These are phyloP conservation scores for Chrysotoxum bicinctum DNA, from an alignment of 2,888 invertebrate genomes.

Conservation along the genomic window DNA sequence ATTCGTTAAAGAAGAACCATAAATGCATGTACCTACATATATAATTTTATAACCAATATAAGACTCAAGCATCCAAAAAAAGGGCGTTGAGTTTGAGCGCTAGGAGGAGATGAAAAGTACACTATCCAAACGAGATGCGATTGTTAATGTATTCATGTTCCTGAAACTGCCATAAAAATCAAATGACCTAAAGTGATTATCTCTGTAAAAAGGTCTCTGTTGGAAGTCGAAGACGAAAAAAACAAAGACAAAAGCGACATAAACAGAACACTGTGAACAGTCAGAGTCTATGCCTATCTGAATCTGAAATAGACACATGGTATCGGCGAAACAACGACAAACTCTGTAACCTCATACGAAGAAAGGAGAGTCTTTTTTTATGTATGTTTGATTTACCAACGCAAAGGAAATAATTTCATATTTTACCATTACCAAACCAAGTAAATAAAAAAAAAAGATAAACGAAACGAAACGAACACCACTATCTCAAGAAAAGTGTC, in stretches of 20 bases:
- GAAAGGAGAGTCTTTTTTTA: conserved; percentile 36
- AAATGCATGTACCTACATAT: background rate
- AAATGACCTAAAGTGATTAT: conserved; percentile 67
- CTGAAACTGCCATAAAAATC: conserved; percentile 62
- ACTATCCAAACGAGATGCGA: conserved; percentile 25
- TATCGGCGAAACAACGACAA: conserved; percentile 16
- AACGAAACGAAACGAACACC: conserved; percentile 7
- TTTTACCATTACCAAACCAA: conserved; percentile 33
- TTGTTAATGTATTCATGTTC: conserved; percentile 54
- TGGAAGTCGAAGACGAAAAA: conserved; percentile 45
- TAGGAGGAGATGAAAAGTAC: background rate
- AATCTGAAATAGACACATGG: conserved; percentile 52
- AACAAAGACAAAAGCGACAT: background rate
- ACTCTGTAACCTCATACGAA: conserved; percentile 60
- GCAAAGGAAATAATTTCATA: conserved; percentile 53
- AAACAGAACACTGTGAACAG: background rate
- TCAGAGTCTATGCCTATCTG: conserved; percentile 10
- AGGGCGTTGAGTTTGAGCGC: conserved; percentile 16
- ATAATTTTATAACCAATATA: conserved; percentile 31
- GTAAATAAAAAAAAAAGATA: conserved; percentile 19
- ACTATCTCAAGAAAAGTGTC: conserved; percentile 65
- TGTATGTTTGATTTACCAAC: conserved; percentile 63
- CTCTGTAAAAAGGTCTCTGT: conserved; percentile 60
- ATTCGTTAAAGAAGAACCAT: conserved; percentile 41
- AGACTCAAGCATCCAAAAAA: conserved; percentile 31